Conservation (phyloP, 2,797 vertebrate species). For the Lacerta bilineata region DNA sequence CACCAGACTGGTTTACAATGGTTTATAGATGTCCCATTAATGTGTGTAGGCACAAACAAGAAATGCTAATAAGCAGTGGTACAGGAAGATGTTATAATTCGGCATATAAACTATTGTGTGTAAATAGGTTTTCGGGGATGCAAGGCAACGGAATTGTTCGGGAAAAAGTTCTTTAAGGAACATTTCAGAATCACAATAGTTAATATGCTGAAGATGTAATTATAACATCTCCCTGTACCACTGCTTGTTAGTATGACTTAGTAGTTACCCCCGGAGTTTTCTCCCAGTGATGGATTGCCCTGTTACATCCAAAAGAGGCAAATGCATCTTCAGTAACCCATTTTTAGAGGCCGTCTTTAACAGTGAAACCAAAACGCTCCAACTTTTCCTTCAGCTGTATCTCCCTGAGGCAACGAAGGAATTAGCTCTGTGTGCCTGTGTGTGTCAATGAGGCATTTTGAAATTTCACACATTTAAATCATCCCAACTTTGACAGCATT, state of each 20-base stretch:
- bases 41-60: no score
- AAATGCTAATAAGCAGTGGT: no score
- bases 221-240: conserved; percentile 20
- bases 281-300: conserved; percentile 74
- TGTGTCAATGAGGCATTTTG: conserved; percentile 78
- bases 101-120: no score
- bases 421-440: conserved; percentile 74
- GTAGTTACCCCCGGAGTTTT: conserved; percentile 68
- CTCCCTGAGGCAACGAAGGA: conserved; percentile 77
- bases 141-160: no score
- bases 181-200: conserved; percentile 22
- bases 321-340: conserved; percentile 74
- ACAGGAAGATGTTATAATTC: no score
- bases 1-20: background rate
- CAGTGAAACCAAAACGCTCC: conserved; percentile 70
- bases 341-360: conserved; percentile 69
- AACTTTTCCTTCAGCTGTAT: conserved; percentile 74
- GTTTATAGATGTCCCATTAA: no score
- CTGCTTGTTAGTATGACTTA: conserved; percentile 60
- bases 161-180: background rate
- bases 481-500: conserved; percentile 76
- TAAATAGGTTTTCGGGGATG: background rate
- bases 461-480: conserved; percentile 79
- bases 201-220: conserved; percentile 12
- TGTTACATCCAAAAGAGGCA: conserved; percentile 71